A percentile compares a stretch with the other conserved stretches of the same genome.
Conservation (phyloP, 2,888 invertebrate species). For the Hirtodrosophila trivittata region DNA sequence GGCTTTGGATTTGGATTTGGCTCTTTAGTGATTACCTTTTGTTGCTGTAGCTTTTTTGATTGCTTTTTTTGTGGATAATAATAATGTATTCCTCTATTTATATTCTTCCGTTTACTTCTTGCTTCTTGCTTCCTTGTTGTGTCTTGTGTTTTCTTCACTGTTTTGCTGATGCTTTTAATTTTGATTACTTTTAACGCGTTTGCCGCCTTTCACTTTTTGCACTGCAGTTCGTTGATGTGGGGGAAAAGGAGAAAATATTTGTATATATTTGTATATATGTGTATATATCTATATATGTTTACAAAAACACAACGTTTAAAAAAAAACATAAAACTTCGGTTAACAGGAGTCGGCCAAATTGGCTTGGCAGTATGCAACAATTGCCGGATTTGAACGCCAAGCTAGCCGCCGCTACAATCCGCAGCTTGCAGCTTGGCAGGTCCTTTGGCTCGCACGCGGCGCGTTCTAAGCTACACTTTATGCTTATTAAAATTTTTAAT, state of each 20-base stretch:
- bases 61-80: conserved; percentile 51
- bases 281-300: conserved; percentile 12
- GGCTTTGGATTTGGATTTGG: conserved; percentile 15
- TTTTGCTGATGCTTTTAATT: conserved; percentile 28
- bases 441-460: conserved; percentile 23
- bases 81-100: conserved; percentile 45
- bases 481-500: conserved; percentile 17
- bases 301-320: conserved; percentile 43
- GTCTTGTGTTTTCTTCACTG: conserved; percentile 7
- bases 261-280: conserved; percentile 10
- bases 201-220: conserved; percentile 62
- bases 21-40: conserved; percentile 53
- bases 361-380: conserved; percentile 60
- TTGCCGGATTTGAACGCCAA: conserved; percentile 58
- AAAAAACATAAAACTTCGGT: conserved; percentile 13
- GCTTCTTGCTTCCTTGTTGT: conserved; percentile 34
- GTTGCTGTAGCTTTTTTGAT: conserved; percentile 62
- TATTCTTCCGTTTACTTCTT: conserved; percentile 28
- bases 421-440: conserved; percentile 26
- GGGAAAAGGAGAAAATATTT: conserved; percentile 1
- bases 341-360: conserved; percentile 17
- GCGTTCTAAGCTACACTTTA: conserved; percentile 36
- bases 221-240: conserved; percentile 41
- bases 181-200: conserved; percentile 60
- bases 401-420: too few species aligned